These are phyloP conservation scores for Grallaria varia DNA, from an alignment of 2,113 vertebrate genomes.

Conservation along the genomic window DNA sequence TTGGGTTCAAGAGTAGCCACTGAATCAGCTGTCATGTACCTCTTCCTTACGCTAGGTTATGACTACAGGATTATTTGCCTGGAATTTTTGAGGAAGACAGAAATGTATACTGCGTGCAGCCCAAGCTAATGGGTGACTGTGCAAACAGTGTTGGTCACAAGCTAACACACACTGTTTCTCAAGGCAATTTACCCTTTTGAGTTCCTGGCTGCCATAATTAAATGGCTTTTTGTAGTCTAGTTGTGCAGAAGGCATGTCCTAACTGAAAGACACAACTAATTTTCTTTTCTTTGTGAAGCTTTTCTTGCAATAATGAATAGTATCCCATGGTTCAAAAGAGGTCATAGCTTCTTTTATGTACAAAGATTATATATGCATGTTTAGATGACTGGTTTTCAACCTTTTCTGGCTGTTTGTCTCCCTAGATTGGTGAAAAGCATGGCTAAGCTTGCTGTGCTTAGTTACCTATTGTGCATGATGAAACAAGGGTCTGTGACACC, in stretches of 20 bases:
- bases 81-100: neutral
- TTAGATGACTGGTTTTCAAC: slow-evolving; percentile 9
- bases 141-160: neutral
- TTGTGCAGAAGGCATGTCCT: neutral
- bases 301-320: neutral
- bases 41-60: neutral
- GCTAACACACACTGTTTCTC: neutral
- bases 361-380: neutral
- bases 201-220: slow-evolving; percentile 13
- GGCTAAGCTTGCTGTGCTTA: neutral
- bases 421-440: neutral
- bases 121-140: neutral
- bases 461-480: neutral
- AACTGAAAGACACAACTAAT: slow-evolving; percentile 21
- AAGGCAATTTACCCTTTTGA: neutral
- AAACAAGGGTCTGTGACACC: neutral
- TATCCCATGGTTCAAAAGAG: neutral
- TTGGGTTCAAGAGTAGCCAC: neutral
- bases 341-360: slow-evolving; percentile 18
- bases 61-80: neutral
- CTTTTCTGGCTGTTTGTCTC: neutral
- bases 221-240: neutral
- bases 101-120: neutral
- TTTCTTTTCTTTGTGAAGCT: slow-evolving; percentile 17
- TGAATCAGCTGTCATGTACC: neutral